Evolutionary conservation across 37 sponge, comb jelly and placozoan genomes (phyloP).

Genomic region (Haliclona indistincta): DNA sequence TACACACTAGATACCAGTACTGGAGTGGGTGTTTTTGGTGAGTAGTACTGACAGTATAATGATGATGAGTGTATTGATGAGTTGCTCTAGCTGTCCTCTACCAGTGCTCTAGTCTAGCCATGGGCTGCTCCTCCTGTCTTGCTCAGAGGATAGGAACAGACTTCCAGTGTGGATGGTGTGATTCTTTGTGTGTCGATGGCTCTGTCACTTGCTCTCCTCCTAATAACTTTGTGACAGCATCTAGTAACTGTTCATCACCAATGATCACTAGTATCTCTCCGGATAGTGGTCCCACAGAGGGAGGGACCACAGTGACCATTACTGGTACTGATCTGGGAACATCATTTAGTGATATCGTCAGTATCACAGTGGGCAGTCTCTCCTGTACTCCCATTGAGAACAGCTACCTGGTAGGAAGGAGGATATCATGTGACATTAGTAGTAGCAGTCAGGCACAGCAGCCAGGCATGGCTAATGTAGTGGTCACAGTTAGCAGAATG

Average conservation of each 20-base stretch:
- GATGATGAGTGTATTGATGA: background rate
- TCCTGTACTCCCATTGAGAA: conserved; percentile 19
- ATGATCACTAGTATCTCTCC: conserved; percentile 47
- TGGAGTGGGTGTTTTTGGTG: background rate
- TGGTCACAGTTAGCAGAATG: too few relatives aligned
- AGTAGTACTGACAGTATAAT: background rate
- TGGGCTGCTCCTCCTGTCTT: conserved; percentile 50
- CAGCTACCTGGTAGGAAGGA: conserved; percentile 30
- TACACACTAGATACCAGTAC: background rate
- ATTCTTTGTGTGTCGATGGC: background rate
- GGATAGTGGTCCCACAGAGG: conserved; percentile 48
- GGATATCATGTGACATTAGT: conserved; percentile 40
- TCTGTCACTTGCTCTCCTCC: background rate
- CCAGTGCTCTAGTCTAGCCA: conserved; percentile 18
- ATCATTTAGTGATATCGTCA: conserved; percentile 20
- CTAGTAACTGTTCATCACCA: conserved; percentile 45
- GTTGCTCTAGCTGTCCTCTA: conserved; percentile 44
- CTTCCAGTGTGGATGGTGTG: conserved; percentile 67
- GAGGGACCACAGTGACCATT: conserved; percentile 68
- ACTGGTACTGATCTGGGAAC: conserved; percentile 73
- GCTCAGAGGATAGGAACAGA: conserved; percentile 21
- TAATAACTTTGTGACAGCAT: too few relatives aligned
- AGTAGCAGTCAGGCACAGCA: too few relatives aligned
- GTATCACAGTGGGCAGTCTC: conserved; percentile 16
- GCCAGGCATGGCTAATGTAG: too few relatives aligned